Evolutionary conservation across 2,113 vertebrate genomes (phyloP).

Genomic region (Rhabdornis inornatus): DNA sequence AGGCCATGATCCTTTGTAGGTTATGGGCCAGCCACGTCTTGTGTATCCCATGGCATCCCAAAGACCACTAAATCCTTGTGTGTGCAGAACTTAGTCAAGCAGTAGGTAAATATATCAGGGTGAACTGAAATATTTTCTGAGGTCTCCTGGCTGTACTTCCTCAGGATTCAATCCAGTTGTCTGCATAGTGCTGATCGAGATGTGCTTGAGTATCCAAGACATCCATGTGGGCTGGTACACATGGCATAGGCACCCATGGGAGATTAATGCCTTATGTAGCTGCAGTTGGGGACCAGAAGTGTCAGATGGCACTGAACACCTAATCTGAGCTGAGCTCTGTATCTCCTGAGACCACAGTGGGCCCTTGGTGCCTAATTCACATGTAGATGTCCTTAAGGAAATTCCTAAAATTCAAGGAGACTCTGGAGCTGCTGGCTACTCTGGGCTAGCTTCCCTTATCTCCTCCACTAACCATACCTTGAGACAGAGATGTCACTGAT

Average conservation of each 20-base stretch:
- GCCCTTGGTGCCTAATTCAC: not conserved
- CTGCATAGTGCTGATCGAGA: fast-evolving
- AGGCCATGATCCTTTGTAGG: not conserved
- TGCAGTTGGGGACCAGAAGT: not conserved
- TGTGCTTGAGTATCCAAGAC: not conserved
- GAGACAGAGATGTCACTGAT: not conserved
- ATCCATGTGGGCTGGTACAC: not conserved
- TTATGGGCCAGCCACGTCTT: fast-evolving
- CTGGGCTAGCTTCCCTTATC: not conserved
- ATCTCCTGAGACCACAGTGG: not conserved
- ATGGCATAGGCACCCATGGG: not conserved
- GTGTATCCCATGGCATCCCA: not conserved
- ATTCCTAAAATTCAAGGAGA: not conserved
- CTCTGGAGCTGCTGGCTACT: not conserved
- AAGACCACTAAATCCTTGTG: not conserved
- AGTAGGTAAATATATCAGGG: not conserved
- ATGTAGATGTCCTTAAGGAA: not conserved
- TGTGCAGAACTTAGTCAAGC: not conserved
- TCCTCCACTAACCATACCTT: not conserved
- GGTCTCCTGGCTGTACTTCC: not conserved
- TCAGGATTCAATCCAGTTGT: not conserved
- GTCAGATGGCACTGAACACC: not conserved
- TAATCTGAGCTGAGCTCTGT: not conserved
- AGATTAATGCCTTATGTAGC: not conserved
- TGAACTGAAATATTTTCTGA: not conserved